Evolutionary conservation across 2,113 vertebrate species (phyloP).

Genomic region (Crotalus tigris): DNA sequence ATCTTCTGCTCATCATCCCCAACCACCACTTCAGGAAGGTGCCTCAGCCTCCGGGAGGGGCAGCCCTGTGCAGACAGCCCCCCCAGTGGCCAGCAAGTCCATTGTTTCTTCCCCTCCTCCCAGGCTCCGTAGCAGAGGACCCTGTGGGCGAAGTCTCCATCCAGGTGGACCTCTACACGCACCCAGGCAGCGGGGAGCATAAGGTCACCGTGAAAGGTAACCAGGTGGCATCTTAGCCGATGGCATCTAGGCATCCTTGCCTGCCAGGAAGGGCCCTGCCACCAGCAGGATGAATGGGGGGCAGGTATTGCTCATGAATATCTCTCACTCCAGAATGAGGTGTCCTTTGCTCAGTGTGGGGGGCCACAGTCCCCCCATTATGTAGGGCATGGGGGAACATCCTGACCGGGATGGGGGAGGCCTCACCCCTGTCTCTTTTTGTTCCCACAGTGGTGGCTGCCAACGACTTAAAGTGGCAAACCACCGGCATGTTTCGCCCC

Average conservation of each 20-base stretch:
- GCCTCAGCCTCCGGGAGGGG: background rate
- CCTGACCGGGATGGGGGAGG: background rate
- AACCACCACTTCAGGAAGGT: background rate
- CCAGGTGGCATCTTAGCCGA: background rate
- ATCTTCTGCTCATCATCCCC: background rate
- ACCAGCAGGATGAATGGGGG: background rate
- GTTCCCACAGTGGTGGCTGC: constrained; percentile 85
- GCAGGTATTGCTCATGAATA: background rate
- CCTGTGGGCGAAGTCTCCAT: constrained; percentile 92
- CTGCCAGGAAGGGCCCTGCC: background rate
- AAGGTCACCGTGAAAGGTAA: constrained; percentile 95
- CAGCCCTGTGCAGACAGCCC: background rate
- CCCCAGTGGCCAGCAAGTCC: background rate
- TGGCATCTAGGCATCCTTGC: background rate
- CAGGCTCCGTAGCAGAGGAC: constrained; percentile 89
- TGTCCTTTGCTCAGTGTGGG: background rate
- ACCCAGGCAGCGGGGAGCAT: constrained; percentile 89
- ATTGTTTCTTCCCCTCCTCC: constrained; percentile 13
- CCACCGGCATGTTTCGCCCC: constrained; percentile 94
- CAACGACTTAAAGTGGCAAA: constrained; percentile 96
- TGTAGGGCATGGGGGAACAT: background rate
- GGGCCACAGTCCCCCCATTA: background rate
- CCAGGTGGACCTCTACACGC: constrained; percentile 92
- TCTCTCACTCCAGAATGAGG: too few species aligned
- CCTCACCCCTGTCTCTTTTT: background rate